phyloP scores from a whole-genome alignment of 2,113 vertebrate genomes.

The Myanophis thanlyinensis region DNA sequence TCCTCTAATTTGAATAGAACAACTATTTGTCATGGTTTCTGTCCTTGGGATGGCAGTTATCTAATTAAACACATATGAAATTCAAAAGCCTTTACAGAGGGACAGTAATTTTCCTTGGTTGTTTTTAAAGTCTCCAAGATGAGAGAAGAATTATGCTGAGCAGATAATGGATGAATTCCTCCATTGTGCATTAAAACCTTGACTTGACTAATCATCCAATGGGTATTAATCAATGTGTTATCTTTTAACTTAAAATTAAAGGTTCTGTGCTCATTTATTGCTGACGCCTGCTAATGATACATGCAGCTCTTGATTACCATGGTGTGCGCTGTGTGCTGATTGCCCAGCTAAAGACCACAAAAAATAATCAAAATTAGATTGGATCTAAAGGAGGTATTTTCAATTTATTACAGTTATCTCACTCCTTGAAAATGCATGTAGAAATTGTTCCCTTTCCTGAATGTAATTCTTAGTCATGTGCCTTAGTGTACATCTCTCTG shows the following conservation, averaged over 20 bases:
- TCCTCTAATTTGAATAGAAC: conserved; percentile 77
- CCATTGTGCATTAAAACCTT: conserved; percentile 65
- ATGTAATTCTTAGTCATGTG: not conserved
- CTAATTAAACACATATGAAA: conserved; percentile 75
- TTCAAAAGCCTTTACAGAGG: conserved; percentile 74
- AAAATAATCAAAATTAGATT: conserved; percentile 54
- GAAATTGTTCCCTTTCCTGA: not conserved
- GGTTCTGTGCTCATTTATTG: conserved; percentile 66
- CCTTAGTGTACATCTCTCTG: not conserved
- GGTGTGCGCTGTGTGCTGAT: conserved; percentile 43
- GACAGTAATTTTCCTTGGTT: conserved; percentile 73
- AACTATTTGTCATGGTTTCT: conserved; percentile 74
- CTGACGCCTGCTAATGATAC: conserved; percentile 62
- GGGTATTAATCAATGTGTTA: conserved; percentile 72
- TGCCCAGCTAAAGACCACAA: conserved; percentile 46
- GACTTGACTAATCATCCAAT: conserved; percentile 67
- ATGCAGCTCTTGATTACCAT: conserved; percentile 59
- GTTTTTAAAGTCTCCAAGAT: conserved; percentile 71
- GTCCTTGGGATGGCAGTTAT: not conserved
- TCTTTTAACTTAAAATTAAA: conserved; percentile 73
- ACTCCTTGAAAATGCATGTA: conserved; percentile 24
- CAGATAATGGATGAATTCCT: conserved; percentile 75
- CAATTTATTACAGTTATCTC: conserved; percentile 24
- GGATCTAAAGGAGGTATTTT: conserved; percentile 58
- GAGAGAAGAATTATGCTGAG: conserved; percentile 68